Evolutionary conservation across 1,140 invertebrate species (phyloP).

Genomic region (Lucilia cuprina): DNA sequence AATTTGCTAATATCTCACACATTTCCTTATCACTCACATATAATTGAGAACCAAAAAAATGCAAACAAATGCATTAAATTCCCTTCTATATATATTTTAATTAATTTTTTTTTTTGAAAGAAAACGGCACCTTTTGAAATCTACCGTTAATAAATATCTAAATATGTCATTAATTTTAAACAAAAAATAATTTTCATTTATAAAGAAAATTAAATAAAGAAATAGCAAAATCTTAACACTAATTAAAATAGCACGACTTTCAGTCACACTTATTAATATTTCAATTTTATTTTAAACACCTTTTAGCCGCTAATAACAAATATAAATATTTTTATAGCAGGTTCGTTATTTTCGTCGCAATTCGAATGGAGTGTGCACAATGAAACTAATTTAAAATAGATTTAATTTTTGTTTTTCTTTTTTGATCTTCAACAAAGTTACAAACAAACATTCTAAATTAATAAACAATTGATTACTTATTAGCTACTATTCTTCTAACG

Average conservation of each 20-base stretch:
- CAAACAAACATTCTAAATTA: not conserved
- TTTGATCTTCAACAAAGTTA: no score
- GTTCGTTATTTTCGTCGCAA: not conserved
- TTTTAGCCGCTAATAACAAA: constrained; percentile 2
- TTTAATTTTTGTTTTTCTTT: not conserved
- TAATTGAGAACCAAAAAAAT: no score
- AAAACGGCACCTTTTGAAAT: no score
- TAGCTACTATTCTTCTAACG: not conserved
- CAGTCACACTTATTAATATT: constrained; percentile 36
- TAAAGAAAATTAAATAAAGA: not conserved
- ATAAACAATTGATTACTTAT: not conserved
- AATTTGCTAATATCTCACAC: no score
- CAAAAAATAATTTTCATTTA: not conserved
- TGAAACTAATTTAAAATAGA: not conserved
- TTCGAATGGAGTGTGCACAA: not conserved
- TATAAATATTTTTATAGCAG: not conserved
- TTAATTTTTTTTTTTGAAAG: no score
- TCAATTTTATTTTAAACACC: constrained; percentile 21
- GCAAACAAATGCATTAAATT: not conserved
- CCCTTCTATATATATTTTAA: no score
- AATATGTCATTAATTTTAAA: not conserved
- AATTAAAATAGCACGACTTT: not conserved
- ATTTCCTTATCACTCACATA: no score
- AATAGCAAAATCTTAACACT: not conserved
- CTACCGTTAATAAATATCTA: not conserved